Evolutionary conservation across 2,113 vertebrate species (phyloP).

Genomic region (Raja brachyura): DNA sequence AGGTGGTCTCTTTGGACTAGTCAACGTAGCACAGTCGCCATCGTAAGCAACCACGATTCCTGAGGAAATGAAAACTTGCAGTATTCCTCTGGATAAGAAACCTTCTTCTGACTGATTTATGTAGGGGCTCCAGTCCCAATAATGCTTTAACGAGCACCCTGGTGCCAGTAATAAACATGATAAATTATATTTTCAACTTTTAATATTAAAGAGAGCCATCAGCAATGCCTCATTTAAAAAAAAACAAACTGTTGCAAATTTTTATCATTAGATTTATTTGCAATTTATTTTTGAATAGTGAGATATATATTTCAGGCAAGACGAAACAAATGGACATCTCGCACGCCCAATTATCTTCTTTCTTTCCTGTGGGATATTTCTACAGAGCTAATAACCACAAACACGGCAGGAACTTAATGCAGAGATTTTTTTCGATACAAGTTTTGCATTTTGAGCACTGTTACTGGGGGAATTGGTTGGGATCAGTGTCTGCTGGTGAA

Average conservation of each 20-base stretch:
- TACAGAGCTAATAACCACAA: neutral
- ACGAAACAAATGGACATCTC: neutral
- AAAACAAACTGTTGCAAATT: neutral
- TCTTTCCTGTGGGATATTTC: slow-evolving; percentile 7
- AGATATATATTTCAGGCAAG: neutral
- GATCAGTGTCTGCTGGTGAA: neutral
- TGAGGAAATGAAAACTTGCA: neutral
- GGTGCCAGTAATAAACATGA: neutral
- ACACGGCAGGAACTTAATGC: neutral
- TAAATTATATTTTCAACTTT: slow-evolving; percentile 24
- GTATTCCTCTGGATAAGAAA: neutral
- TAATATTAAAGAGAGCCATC: slow-evolving; percentile 23
- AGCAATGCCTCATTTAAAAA: slow-evolving; percentile 3
- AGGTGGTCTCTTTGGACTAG: neutral
- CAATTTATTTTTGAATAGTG: slow-evolving; percentile 11
- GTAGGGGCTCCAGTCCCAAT: too few species aligned
- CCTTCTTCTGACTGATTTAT: neutral
- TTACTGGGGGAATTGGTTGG: slow-evolving; percentile 2
- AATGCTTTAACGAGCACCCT: neutral
- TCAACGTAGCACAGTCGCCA: neutral
- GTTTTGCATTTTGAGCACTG: neutral
- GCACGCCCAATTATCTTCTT: neutral
- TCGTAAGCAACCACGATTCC: neutral
- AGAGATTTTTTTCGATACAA: neutral
- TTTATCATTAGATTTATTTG: neutral